Conservation (phyloP, 2,797 vertebrate genomes). For the Crax fasciolata region DNA sequence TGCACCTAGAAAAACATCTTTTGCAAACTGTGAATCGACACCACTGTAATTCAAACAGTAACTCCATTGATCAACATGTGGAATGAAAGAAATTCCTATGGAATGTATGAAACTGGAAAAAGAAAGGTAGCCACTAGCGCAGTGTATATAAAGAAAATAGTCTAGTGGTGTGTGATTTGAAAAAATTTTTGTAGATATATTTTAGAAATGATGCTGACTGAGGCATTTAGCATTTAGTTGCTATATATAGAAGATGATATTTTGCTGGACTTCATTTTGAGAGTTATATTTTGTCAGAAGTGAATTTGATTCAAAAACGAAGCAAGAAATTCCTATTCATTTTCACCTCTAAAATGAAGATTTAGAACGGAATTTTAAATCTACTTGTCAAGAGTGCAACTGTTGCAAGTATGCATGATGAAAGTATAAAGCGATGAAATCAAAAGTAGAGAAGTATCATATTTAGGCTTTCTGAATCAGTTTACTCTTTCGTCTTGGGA, state of each 20-base stretch:
- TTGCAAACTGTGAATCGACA: background rate
- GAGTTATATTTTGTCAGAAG: background rate
- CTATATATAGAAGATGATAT: background rate
- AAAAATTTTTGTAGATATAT: background rate
- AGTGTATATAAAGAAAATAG: constrained; percentile 63
- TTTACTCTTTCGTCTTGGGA: background rate
- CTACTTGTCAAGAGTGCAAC: background rate
- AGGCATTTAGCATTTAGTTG: background rate
- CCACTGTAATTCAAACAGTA: constrained; percentile 69
- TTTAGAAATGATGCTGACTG: background rate
- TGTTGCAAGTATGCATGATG: background rate
- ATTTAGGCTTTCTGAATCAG: background rate
- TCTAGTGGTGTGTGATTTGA: constrained; percentile 36
- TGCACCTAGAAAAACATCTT: constrained; percentile 51
- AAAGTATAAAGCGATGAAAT: background rate
- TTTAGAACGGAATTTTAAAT: background rate
- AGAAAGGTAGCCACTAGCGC: constrained; percentile 54
- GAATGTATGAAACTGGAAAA: constrained; percentile 75
- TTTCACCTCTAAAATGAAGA: background rate
- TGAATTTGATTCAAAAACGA: background rate
- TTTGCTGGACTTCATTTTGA: background rate
- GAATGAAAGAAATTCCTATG: constrained; percentile 69
- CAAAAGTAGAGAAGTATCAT: background rate
- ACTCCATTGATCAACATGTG: constrained; percentile 72
- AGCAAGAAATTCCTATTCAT: background rate